Evolutionary conservation across 2,797 vertebrate genomes (phyloP).

Genomic region (Betta splendens): DNA sequence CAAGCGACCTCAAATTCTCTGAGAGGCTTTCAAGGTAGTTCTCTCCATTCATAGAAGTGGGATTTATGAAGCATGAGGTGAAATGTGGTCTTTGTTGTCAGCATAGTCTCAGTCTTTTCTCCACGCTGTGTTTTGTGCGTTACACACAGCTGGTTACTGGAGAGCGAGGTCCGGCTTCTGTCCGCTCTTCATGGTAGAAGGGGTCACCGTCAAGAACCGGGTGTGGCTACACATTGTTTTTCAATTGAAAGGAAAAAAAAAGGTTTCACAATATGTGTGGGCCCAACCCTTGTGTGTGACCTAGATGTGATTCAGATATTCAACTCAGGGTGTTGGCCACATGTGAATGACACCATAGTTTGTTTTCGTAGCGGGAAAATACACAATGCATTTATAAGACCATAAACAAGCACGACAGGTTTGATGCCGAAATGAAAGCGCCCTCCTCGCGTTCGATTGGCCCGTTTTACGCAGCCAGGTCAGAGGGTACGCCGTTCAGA

Average conservation of each 20-base stretch:
- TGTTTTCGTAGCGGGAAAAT: slow-evolving; percentile 48
- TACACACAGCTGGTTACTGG: slow-evolving; percentile 14
- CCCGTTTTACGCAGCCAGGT: not conserved
- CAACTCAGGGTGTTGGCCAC: slow-evolving; percentile 67
- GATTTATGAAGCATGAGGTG: slow-evolving; percentile 9
- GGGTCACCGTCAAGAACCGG: slow-evolving; percentile 47
- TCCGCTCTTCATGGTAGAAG: slow-evolving; percentile 42
- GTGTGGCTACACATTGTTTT: slow-evolving; percentile 55
- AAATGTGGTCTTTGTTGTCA: slow-evolving; percentile 3
- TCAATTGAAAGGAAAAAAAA: slow-evolving; percentile 32
- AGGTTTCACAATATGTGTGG: slow-evolving; percentile 54
- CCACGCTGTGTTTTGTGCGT: not conserved
- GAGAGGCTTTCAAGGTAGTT: slow-evolving; percentile 2
- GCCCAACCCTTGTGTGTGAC: slow-evolving; percentile 62
- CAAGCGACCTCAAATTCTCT: not conserved
- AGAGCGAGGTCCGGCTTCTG: slow-evolving; percentile 16
- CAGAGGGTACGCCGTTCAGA: slow-evolving; percentile 25
- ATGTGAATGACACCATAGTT: slow-evolving; percentile 40
- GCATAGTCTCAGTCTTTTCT: not conserved
- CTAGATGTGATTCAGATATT: slow-evolving; percentile 69
- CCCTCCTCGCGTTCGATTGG: too few relatives aligned
- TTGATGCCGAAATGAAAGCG: slow-evolving; percentile 35
- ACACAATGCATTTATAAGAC: slow-evolving; percentile 25
- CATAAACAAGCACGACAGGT: slow-evolving; percentile 21
- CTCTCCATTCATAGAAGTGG: slow-evolving; percentile 3